Base-by-base conservation (phyloP, 1,140 invertebrate species). In the Drosophila baimaii region DNA sequence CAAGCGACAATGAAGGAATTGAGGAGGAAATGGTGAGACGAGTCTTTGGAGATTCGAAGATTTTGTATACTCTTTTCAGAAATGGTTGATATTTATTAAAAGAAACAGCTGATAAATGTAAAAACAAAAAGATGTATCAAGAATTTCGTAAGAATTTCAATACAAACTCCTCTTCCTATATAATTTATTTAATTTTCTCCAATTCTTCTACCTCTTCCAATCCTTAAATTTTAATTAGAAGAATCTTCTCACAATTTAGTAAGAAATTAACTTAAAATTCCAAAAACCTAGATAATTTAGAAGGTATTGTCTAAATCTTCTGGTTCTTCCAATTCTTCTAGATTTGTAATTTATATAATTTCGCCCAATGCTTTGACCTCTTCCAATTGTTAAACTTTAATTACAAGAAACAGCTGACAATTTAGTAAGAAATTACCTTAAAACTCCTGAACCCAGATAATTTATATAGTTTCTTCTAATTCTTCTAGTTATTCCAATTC, bases 1-100 rank as follows among this genome's bases (percentile, higher is more conserved):
- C 64, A 12, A 70, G 49, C 68, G 68, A 71, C 65, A 57, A 49
- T 58, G 19, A 61, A 31, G 61, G 61, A 64, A 64, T 64, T 61
- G 61, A 31, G 25, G 61, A 58, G 61, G 61, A 63, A 59, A 31
- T 52, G 25, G 3, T 23, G 25, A 23, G 10, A 31, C 5, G 2
- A 10, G 27, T 0, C 41, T 17, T 17, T 2, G 59, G 15, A 21
- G 4, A 17, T 0, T 9, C 31, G 1, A 66, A 17, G 25, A 27
- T n/a, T 17, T 17, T 13, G 25, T 44, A 65, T 39, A 65, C 64
- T 25, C 63, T 66, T 27, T 15, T 9, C 3, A 21, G 43, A 10
- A n/a, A 2, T 29, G 29, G n/a, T 19, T 21, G 15, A 54, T 55
- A 35, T 23, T 21, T 35, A 35, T 35, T 15, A 12, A 29, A n/a